Base-by-base conservation (phyloP, 2,113 vertebrate genomes). In the Chascanopsetta lugubris region DNA sequence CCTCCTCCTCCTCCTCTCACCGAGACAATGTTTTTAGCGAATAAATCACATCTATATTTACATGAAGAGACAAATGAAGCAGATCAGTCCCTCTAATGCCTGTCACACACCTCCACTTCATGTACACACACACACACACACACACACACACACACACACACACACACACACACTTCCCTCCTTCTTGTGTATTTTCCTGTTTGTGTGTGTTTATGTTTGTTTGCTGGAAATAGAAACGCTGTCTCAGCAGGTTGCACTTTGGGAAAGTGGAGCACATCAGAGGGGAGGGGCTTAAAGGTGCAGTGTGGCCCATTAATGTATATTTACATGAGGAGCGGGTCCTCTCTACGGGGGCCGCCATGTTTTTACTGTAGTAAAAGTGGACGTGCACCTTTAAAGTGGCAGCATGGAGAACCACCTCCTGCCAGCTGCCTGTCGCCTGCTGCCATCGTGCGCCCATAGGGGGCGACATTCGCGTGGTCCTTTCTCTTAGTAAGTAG, bases 191-290 rank as follows among this genome's bases (percentile, higher is more conserved):
- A n/a, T 17, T 36, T 2, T 61, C 6, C 21, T 50, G 27, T 22
- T 18, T 18, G 22, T 45, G 45, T 61, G 34, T 45, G 49, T 30
- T 46, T 43, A 40, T 26, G 57, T 76, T 24, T 63, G 51, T 72
- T 65, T 70, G 73, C 73, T 71, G 27, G 50, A 85, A 81, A 88
- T 80, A 85, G 84, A 88, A 88, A 51, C 62, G 80, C 82, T 29
- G 22, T 12, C 61, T 88, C 86, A 88, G 84, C 86, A 82, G 69
- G 77, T 62, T 61, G 54, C 69, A 54, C 11, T 64, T 61, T 70
- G 70, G 54, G 72, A 85, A 88, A 85, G 70, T 82, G 57, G 83
- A 82, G 81, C 83, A 83, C 54, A 80, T 66, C 79, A 71, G 69
- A 69, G 75, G 72, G 72, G 76, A 77, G 47, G 45, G 20, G 24